A percentile compares a stretch with the other conserved stretches of the same genome.
These are phyloP conservation scores for Beaufortia kweichowensis DNA, from an alignment of 2,113 vertebrate species.

Conservation along the genomic window DNA sequence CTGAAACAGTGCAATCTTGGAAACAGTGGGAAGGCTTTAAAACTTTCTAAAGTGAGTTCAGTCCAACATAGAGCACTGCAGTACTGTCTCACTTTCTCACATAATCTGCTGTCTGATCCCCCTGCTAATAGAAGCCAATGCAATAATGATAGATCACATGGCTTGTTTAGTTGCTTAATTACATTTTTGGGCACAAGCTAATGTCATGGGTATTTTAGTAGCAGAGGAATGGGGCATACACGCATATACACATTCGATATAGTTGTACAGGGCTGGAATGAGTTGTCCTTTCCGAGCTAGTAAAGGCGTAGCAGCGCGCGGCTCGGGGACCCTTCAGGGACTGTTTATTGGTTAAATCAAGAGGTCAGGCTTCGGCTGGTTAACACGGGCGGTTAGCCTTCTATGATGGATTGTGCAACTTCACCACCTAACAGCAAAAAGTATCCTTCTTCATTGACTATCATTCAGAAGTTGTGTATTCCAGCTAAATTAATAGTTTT, in stretches of 20 bases:
- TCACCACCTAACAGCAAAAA: no score
- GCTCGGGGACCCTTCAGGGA: not conserved
- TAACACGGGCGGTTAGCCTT: no score
- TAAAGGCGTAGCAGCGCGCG: not conserved
- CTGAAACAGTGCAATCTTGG: not conserved
- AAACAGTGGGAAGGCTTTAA: not conserved
- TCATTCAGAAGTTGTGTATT: no score
- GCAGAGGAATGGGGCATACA: not conserved
- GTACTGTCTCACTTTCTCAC: not conserved
- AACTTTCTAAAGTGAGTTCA: not conserved
- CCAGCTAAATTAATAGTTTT: no score
- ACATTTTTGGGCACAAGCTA: slow-evolving; percentile 30
- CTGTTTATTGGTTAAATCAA: not conserved
- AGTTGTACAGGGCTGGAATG: not conserved
- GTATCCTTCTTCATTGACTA: no score
- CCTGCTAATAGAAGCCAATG: slow-evolving; percentile 6
- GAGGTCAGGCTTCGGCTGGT: no score
- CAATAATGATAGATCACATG: slow-evolving; percentile 42
- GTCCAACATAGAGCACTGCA: not conserved
- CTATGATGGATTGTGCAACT: no score
- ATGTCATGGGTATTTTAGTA: not conserved
- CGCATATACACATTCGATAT: not conserved
- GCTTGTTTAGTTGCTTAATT: slow-evolving; percentile 28
- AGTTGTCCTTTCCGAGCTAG: not conserved
- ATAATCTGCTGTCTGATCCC: not conserved